Conservation (phyloP, 2,888 invertebrate genomes). For the Achlya flavicornis region DNA sequence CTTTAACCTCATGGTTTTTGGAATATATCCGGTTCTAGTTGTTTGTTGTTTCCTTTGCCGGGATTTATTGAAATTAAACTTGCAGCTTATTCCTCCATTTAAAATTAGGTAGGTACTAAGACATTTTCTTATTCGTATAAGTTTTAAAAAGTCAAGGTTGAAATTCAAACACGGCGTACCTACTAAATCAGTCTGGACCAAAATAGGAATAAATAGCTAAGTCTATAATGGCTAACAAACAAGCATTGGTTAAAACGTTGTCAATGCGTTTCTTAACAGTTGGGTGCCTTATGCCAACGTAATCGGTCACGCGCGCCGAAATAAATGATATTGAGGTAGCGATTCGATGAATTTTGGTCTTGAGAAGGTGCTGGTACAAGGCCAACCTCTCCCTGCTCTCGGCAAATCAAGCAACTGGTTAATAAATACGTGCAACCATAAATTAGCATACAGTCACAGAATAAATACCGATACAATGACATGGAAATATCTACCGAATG, state of each 20-base stretch:
- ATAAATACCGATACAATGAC: too few species aligned
- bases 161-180: not conserved
- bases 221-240: not conserved
- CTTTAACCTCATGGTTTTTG: not conserved
- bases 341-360: constrained; percentile 22
- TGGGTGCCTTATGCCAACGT: constrained; percentile 23
- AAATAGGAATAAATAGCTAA: not conserved
- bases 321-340: constrained; percentile 31
- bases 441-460: not conserved
- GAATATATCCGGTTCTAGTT: not conserved
- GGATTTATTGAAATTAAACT: not conserved
- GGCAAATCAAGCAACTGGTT: constrained; percentile 18
- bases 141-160: not conserved
- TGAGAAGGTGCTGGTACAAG: constrained; percentile 30
- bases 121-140: too few species aligned
- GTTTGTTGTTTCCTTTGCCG: not conserved
- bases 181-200: not conserved
- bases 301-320: constrained; percentile 35
- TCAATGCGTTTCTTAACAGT: constrained; percentile 13
- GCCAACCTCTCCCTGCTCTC: constrained; percentile 24
- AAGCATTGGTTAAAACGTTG: constrained; percentile 18
- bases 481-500: not conserved
- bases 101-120: too few species aligned
- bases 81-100: not conserved
- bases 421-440: constrained; percentile 9